Evolutionary conservation across 1,140 invertebrate genomes (phyloP).

Genomic region (Sinella curviseta): DNA sequence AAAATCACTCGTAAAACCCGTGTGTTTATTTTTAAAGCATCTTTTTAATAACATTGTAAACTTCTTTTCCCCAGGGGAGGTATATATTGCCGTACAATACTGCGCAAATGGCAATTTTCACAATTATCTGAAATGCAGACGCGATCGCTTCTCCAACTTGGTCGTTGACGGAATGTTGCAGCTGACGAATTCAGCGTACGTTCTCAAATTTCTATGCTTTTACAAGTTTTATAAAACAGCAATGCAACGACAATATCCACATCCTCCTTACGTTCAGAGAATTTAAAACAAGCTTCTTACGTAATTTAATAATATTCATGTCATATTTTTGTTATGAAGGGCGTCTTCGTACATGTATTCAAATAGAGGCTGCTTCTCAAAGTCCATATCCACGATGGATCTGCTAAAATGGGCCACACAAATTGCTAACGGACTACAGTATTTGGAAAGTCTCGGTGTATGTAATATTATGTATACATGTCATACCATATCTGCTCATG

Average conservation of each 20-base stretch:
- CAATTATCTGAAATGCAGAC: constrained; percentile 31
- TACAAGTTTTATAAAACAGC: neutral
- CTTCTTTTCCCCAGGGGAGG: constrained; percentile 30
- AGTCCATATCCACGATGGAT: constrained; percentile 29
- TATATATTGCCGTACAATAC: constrained; percentile 31
- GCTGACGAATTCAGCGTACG: neutral
- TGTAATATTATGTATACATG: neutral
- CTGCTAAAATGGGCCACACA: constrained; percentile 32
- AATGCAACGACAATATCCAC: too few species aligned
- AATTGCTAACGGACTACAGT: constrained; percentile 39
- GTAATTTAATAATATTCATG: too few species aligned
- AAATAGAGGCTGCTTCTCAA: constrained; percentile 1
- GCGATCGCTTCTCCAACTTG: constrained; percentile 25
- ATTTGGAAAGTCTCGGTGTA: constrained; percentile 24
- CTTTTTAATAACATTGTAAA: neutral
- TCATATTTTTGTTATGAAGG: neutral
- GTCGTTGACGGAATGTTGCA: constrained; percentile 18
- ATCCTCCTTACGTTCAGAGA: too few species aligned
- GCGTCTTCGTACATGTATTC: neutral
- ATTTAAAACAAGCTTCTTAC: too few species aligned
- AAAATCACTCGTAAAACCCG: constrained; percentile 1
- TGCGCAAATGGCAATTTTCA: constrained; percentile 37
- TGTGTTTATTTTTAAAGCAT: neutral
- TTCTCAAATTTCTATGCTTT: neutral
- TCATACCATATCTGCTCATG: neutral